A percentile compares a stretch with the other conserved stretches of the same genome.
Evolutionary conservation across 2,797 vertebrate genomes (phyloP).

Genomic region (Benthosema pterotum): DNA sequence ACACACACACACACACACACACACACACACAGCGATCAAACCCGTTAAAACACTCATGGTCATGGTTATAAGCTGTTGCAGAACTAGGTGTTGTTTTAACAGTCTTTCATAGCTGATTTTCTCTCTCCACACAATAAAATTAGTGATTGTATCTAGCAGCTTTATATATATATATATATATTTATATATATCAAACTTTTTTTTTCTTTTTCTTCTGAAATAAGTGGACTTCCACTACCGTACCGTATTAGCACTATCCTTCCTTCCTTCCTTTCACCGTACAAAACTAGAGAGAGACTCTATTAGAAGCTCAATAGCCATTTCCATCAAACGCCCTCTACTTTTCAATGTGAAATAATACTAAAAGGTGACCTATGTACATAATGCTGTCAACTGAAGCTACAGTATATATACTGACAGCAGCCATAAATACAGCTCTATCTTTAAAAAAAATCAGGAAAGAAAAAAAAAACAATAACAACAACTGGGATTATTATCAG

Average conservation of each 20-base stretch:
- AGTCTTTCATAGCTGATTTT: conserved; percentile 83
- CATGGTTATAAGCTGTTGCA: conserved; percentile 69
- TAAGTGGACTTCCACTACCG: conserved; percentile 84
- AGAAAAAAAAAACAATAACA: conserved; percentile 35
- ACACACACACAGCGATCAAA: conserved; percentile 53
- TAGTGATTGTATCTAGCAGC: conserved; percentile 93
- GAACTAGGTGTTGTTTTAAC: conserved; percentile 78
- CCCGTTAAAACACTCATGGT: conserved; percentile 52
- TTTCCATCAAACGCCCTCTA: conserved; percentile 85
- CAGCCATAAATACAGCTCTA: conserved; percentile 89
- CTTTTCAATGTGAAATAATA: conserved; percentile 99
- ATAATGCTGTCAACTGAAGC: conserved; percentile 89
- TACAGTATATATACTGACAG: conserved; percentile 88
- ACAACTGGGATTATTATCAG: conserved; percentile 76
- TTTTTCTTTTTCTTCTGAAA: conserved; percentile 54
- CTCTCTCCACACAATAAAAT: conserved; percentile 80
- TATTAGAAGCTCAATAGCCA: conserved; percentile 88
- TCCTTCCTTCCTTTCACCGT: conserved; percentile 78
- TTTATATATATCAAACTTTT: conserved; percentile 79
- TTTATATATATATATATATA: conserved; percentile 86
- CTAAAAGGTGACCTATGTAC: conserved; percentile 94
- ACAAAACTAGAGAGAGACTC: conserved; percentile 95
- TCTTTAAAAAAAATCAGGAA: conserved; percentile 75
- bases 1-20: conserved; percentile 25
- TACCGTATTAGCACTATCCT: conserved; percentile 80